Base-by-base conservation (phyloP, 2,113 vertebrate species). In the Leptodactylus fuscus region DNA sequence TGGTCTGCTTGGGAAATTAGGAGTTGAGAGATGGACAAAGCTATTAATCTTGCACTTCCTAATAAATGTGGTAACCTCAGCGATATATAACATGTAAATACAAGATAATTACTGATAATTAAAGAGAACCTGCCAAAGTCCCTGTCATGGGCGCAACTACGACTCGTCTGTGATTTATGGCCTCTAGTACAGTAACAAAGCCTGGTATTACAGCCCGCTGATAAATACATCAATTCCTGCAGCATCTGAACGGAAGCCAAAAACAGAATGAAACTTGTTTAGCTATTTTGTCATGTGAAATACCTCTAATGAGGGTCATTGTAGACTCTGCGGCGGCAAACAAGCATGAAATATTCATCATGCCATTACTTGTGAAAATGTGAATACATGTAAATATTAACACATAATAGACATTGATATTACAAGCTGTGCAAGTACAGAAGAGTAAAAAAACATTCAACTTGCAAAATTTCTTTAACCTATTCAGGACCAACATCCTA, bases 301-400 rank as follows among this genome's bases (percentile, higher is more conserved):
- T 20, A 24, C 1, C 1, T n/a, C 44, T 36, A 53, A 77, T 34
- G 74, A 32, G 7, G 48, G 18, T 34, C 41, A 46, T 70, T 34
- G 60, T 67, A 70, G 60, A 46, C 12, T 20, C 9, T 7, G 36
- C 27, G 36, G 36, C 38, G 38, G 15, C 38, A 69, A 34, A 46
- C 22, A 11, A 1, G 15, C 41, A 70, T 29, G 62, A 69, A 70
- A 81, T 49, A 70, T 70, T 51, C 27, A 81, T 49, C 44, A 69
- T 49, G 4, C 27, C 27, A 5, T 49, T 29, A 81, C 65, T 69
- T 81, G 53, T 51, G 27, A 51, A 51, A 27, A 20, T 24, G 20
- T 4, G 46, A 15, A n/a, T 29, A 29, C 16, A 32, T 51, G 74
- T 34, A 15, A 75, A 32, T 75, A 13, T 49, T 49, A 49, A 49